Percentiles rank a stretch among this genome's conserved stretches.
These are phyloP conservation scores for Diprion similis DNA, from an alignment of 1,140 invertebrate genomes.

Conservation along the genomic window DNA sequence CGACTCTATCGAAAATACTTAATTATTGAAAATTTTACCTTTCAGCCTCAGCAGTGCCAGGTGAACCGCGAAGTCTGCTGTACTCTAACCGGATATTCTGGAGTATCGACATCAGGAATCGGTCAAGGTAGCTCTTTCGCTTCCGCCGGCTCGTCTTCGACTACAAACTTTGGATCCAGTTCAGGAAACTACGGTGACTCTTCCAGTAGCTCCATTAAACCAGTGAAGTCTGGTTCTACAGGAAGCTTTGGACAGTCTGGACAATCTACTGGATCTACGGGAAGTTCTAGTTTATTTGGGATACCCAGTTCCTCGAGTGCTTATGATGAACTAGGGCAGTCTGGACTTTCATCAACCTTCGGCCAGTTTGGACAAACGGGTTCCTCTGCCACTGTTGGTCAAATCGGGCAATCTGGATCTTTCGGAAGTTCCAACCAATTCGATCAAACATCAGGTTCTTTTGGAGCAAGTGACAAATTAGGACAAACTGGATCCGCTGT, in stretches of 20 bases:
- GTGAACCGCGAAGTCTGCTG: conserved; percentile 49
- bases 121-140: conserved; percentile 3
- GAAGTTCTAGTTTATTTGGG: neutral
- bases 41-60: conserved; percentile 47
- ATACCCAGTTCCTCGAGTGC: neutral
- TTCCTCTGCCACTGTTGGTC: neutral
- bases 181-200: neutral
- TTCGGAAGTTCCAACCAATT: neutral
- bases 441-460: no score
- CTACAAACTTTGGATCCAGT: neutral
- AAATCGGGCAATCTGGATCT: neutral
- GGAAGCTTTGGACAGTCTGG: neutral
- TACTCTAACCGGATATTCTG: conserved; percentile 27
- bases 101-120: neutral
- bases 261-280: neutral
- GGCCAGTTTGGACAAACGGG: neutral
- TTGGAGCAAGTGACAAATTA: no score
- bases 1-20: neutral
- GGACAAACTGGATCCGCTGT: no score
- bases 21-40: conserved; percentile 20
- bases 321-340: neutral
- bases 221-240: neutral
- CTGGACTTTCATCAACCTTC: neutral
- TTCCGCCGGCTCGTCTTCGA: neutral
- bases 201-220: neutral